Evolutionary conservation across 2,797 vertebrate species (phyloP).

Genomic region (Poeciliopsis presidionis): DNA sequence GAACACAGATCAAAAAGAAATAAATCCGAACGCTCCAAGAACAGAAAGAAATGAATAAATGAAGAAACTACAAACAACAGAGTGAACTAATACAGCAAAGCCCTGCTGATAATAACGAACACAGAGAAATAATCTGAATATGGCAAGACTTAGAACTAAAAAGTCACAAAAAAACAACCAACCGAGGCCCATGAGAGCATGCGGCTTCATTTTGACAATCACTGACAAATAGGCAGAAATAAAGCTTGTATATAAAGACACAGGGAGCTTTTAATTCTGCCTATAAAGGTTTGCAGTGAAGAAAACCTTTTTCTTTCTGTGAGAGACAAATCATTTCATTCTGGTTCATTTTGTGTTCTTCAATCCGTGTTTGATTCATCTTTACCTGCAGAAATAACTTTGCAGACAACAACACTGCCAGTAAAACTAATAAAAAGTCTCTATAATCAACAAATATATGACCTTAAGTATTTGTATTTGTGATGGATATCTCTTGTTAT

Average conservation of each 20-base stretch:
- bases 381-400: constrained; percentile 36
- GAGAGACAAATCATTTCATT: background rate
- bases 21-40: background rate
- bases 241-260: background rate
- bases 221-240: background rate
- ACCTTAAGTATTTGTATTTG: constrained; percentile 24
- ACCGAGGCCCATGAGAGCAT: no score
- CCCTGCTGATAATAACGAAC: background rate
- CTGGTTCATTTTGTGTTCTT: background rate
- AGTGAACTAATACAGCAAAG: background rate
- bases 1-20: background rate
- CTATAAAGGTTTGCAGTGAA: background rate
- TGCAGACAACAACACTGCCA: constrained; percentile 14
- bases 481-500: constrained; percentile 34
- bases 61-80: background rate
- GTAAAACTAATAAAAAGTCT: constrained; percentile 35
- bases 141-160: no score
- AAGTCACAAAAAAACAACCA: no score
- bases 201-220: background rate
- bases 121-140: background rate
- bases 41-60: background rate
- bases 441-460: constrained; percentile 22
- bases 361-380: constrained; percentile 9
- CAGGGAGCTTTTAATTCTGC: background rate
- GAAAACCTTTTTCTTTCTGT: background rate